A percentile compares a stretch with the other conserved stretches of the same genome.
Evolutionary conservation across 1,140 invertebrate species (phyloP).

Genomic region (Camponotus pennsylvanicus): DNA sequence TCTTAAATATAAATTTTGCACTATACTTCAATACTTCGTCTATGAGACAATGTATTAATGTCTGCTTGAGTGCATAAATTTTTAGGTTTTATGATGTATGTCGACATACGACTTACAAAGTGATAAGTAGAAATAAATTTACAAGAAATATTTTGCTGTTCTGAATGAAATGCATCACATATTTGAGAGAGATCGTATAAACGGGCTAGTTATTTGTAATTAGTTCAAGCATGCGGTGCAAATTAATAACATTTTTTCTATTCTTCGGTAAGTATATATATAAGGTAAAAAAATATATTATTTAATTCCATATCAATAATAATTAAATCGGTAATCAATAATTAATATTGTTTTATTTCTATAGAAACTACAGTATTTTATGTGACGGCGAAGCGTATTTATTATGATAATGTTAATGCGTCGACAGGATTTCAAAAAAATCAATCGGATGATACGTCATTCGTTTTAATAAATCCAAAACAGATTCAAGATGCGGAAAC

Average conservation of each 20-base stretch:
- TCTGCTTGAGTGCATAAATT: constrained; percentile 40
- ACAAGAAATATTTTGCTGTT: constrained; percentile 35
- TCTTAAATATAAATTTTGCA: constrained; percentile 15
- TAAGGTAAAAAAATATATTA: neutral
- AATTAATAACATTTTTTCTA: constrained; percentile 43
- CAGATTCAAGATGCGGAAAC: constrained; percentile 49
- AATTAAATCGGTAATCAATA: constrained; percentile 7
- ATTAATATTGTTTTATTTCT: neutral
- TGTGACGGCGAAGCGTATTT: neutral
- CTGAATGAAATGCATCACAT: neutral
- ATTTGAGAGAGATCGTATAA: constrained; percentile 5
- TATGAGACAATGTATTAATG: constrained; percentile 12
- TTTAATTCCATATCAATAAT: neutral
- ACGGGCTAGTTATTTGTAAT: neutral
- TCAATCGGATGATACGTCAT: neutral
- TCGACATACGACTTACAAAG: neutral
- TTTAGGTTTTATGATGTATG: constrained; percentile 3
- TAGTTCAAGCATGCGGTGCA: constrained; percentile 39
- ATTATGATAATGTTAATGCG: neutral
- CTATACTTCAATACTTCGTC: neutral
- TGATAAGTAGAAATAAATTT: constrained; percentile 2
- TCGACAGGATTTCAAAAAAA: neutral
- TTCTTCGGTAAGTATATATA: constrained; percentile 39
- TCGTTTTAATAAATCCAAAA: constrained; percentile 52
- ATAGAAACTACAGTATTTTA: neutral